Conservation (phyloP, 2,797 vertebrate genomes). For the Neopelma chrysocephalum region DNA sequence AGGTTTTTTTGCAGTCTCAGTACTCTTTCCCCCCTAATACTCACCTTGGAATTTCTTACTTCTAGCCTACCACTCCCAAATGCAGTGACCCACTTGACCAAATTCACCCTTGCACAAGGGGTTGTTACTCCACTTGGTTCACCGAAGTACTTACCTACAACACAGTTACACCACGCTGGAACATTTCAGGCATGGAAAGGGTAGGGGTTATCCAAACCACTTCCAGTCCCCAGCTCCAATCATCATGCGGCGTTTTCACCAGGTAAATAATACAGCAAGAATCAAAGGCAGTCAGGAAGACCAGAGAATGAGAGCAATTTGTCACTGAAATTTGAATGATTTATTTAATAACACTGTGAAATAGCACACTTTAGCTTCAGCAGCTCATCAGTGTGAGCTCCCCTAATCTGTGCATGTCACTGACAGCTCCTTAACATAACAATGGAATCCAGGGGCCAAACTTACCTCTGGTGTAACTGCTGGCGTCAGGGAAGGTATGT, state of each 20-base stretch:
- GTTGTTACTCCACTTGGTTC: not conserved
- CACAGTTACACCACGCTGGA: accelerated
- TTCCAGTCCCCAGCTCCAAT: not conserved
- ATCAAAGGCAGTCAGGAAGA: not conserved
- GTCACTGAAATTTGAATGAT: not conserved
- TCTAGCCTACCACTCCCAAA: not conserved
- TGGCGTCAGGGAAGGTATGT: not conserved
- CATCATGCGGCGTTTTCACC: not conserved
- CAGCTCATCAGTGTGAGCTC: not conserved
- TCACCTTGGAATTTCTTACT: not conserved
- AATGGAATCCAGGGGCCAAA: not conserved
- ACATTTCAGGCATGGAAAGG: not conserved
- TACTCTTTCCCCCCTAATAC: not conserved
- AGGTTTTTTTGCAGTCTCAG: not conserved
- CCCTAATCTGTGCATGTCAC: not conserved
- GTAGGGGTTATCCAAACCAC: not conserved
- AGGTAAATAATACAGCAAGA: not conserved
- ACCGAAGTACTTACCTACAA: not conserved
- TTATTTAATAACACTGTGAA: conserved; percentile 13
- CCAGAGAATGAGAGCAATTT: not conserved
- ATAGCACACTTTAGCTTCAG: not conserved
- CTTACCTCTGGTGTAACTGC: not conserved
- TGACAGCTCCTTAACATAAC: conserved; percentile 6
- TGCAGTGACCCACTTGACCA: not conserved
- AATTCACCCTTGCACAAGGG: not conserved